These are phyloP conservation scores for Temnothorax unifasciatus DNA, from an alignment of 2,888 invertebrate species.

Conservation along the genomic window DNA sequence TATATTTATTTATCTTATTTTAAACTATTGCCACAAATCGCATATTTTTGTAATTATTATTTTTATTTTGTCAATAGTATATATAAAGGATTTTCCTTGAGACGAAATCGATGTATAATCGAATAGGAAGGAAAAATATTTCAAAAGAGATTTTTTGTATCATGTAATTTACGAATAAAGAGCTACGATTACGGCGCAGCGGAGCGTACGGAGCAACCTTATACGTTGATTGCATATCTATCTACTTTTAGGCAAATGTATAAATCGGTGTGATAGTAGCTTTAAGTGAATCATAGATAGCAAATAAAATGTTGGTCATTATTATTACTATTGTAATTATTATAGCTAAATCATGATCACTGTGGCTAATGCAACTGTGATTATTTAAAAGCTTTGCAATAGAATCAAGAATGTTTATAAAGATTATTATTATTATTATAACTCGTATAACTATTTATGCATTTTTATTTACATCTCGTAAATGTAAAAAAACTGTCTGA, in stretches of 20 bases:
- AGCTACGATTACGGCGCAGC: not conserved
- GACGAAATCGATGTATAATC: slow-evolving; percentile 8
- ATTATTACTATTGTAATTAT: slow-evolving; percentile 72
- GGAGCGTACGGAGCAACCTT: slow-evolving; percentile 32
- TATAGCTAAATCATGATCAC: slow-evolving; percentile 70
- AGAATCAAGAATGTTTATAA: slow-evolving; percentile 57
- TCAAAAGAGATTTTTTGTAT: slow-evolving; percentile 21
- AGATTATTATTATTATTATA: slow-evolving; percentile 53
- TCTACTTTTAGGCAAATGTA: slow-evolving; percentile 82
- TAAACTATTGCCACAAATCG: not conserved
- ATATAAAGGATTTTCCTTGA: not conserved
- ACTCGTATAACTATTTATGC: slow-evolving; percentile 65
- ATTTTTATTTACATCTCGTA: slow-evolving; percentile 71
- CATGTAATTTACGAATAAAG: slow-evolving; percentile 30
- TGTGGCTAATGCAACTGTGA: slow-evolving; percentile 58
- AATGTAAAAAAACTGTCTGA: slow-evolving; percentile 25
- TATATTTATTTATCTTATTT: slow-evolving; percentile 16
- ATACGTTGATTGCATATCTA: slow-evolving; percentile 74
- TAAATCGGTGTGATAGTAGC: slow-evolving; percentile 86
- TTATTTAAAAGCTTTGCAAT: slow-evolving; percentile 69
- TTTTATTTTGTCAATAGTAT: not conserved
- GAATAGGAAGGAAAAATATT: not conserved
- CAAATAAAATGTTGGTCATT: slow-evolving; percentile 80
- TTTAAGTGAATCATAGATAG: slow-evolving; percentile 82
- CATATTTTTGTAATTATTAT: slow-evolving; percentile 10